phyloP scores from a whole-genome alignment of 2,888 invertebrate genomes.

The Dryococelus australis region DNA sequence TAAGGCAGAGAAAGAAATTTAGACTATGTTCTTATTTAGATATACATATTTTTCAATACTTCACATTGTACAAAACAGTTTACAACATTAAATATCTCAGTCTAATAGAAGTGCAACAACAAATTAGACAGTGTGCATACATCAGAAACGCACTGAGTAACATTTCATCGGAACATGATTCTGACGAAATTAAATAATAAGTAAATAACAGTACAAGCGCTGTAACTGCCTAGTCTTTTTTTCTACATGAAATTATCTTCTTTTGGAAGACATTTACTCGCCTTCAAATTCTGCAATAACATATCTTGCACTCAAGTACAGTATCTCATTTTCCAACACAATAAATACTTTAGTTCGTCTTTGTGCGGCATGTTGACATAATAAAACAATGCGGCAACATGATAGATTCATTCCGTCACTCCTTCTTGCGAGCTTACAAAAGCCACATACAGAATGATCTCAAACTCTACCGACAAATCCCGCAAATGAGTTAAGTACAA shows the following conservation, averaged over 20 bases:
- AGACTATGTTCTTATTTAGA: too few relatives aligned
- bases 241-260: too few relatives aligned
- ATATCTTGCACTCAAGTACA: not conserved
- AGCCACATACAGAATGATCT: too few relatives aligned
- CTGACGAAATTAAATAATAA: not conserved
- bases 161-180: not conserved
- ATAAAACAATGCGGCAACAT: not conserved
- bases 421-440: too few relatives aligned
- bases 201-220: not conserved
- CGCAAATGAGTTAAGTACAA: too few relatives aligned
- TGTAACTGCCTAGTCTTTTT: too few relatives aligned
- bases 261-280: not conserved
- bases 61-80: slow-evolving; percentile 16
- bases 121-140: not conserved
- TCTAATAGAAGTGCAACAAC: not conserved
- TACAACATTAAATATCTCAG: slow-evolving; percentile 5
- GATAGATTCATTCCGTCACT: not conserved
- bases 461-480: too few relatives aligned
- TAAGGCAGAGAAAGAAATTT: too few relatives aligned
- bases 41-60: not conserved
- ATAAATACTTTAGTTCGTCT: not conserved
- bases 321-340: not conserved
- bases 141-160: not conserved
- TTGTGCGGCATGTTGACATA: not conserved
- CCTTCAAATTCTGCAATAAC: not conserved